Base-by-base conservation (phyloP, 2,113 vertebrate genomes). In the Catharus minimus region DNA sequence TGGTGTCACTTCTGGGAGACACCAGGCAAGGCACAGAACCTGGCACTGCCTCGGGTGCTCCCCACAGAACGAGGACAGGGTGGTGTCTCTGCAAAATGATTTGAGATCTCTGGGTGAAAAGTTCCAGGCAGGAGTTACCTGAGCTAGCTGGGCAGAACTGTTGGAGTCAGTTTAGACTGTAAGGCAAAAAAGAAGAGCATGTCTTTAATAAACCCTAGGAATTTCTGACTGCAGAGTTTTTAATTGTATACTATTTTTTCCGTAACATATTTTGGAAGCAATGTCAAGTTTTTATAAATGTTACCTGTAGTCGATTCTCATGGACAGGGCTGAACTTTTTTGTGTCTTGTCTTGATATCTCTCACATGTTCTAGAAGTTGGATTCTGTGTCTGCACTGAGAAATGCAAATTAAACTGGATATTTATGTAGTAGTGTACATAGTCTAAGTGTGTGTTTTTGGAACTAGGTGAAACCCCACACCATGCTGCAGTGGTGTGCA, bases 321-420 rank as follows among this genome's bases (percentile, higher is more conserved):
- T 27, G 80, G 68, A 92, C 85, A 92, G 96, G 96, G 96, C 96
- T 96, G 84, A 89, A 89, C 80, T 95, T 85, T 82, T 90, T 82
- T 82, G 60, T 49, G 57, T 93, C 89, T 95, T 84, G 93, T 96
- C 94, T 96, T 55, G 92, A 13, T 96, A 86, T 64, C 50, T 88
- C 15, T 93, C 91, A 26, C 77, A 32, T 69, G 60, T 95, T 95
- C 73, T 79, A 85, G 69, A 66, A 88, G 96, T 96, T 95, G 94
- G 94, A 93, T 95, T 97, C 95, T 97, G 94, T 95, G 94, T 97
- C 96, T 97, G 96, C 97, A 97, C 96, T 98, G 96, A 97, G 94
- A 96, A 97, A 97, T 96, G 95, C 97, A 97, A 97, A 95, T 95
- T 95, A 96, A 98, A 97, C 97, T 98, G 97, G 96, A 97, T 97